Evolutionary conservation across 1,140 invertebrate genomes (phyloP).

Genomic region (Aethina tumida): DNA sequence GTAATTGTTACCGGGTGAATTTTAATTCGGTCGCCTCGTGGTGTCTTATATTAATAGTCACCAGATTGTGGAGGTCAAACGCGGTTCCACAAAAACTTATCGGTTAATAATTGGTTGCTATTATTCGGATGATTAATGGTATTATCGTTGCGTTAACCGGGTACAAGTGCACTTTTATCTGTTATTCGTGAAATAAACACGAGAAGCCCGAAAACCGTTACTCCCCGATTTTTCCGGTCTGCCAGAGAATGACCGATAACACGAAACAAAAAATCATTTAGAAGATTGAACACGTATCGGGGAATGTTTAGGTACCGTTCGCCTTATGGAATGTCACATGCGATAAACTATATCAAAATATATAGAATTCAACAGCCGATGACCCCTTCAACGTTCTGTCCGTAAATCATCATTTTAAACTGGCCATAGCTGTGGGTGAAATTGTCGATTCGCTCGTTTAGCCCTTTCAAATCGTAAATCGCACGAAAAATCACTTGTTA

Average conservation of each 20-base stretch:
- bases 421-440: constrained; percentile 8
- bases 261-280: constrained; percentile 10
- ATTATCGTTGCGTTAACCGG: no score
- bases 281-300: not conserved
- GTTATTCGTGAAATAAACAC: not conserved
- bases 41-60: no score
- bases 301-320: constrained; percentile 10
- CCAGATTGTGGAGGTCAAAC: no score
- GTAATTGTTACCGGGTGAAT: no score
- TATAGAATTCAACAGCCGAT: constrained; percentile 8
- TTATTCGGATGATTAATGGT: no score
- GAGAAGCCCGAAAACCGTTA: not conserved
- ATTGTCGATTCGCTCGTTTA: constrained; percentile 8
- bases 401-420: constrained; percentile 7
- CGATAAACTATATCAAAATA: constrained; percentile 16
- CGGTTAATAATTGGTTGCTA: no score
- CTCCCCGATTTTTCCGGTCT: not conserved
- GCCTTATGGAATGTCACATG: constrained; percentile 11
- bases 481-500: no score
- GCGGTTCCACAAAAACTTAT: no score
- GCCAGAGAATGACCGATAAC: constrained; percentile 10
- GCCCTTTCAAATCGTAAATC: no score
- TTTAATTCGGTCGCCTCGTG: no score
- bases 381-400: constrained; percentile 6
- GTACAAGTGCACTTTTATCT: no score